Conservation (phyloP, 2,113 vertebrate genomes). For the Cyprinus carpio region DNA sequence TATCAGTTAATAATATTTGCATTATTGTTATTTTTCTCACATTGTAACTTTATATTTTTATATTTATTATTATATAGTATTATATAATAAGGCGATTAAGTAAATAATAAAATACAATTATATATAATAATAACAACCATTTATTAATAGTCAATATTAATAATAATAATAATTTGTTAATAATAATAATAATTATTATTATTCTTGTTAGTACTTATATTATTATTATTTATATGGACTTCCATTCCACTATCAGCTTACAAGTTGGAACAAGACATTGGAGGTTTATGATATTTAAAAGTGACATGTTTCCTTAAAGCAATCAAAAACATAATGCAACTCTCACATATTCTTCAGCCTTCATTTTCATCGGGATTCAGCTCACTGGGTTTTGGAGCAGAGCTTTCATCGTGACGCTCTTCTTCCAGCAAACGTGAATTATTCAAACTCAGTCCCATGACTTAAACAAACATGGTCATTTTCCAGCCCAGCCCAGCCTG, state of each 20-base stretch:
- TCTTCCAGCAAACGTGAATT: conserved; percentile 6
- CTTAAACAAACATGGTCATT: conserved; percentile 15
- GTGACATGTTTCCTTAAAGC: not conserved
- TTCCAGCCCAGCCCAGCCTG: not conserved
- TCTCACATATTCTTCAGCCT: not conserved
- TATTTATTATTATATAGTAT: not conserved
- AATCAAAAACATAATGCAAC: not conserved
- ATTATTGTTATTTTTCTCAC: not conserved
- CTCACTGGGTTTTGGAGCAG: conserved; percentile 12
- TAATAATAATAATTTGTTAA: too few species aligned
- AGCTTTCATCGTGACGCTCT: not conserved
- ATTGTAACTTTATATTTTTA: not conserved
- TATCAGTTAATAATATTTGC: not conserved
- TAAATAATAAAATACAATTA: too few species aligned
- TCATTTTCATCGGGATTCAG: not conserved
- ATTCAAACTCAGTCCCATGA: not conserved
- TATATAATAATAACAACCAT: too few species aligned
- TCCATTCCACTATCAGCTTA: not conserved
- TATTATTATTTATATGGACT: not conserved
- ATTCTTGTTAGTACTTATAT: too few species aligned
- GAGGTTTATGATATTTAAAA: too few species aligned
- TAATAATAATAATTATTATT: too few species aligned
- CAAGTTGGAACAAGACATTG: too few species aligned
- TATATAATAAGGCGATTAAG: not conserved
- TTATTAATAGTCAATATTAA: too few species aligned